Evolutionary conservation across 2,888 invertebrate species (phyloP), one percentile per base, ranked within the genome.

Genomic region (Drosophila lutescens): DNA sequence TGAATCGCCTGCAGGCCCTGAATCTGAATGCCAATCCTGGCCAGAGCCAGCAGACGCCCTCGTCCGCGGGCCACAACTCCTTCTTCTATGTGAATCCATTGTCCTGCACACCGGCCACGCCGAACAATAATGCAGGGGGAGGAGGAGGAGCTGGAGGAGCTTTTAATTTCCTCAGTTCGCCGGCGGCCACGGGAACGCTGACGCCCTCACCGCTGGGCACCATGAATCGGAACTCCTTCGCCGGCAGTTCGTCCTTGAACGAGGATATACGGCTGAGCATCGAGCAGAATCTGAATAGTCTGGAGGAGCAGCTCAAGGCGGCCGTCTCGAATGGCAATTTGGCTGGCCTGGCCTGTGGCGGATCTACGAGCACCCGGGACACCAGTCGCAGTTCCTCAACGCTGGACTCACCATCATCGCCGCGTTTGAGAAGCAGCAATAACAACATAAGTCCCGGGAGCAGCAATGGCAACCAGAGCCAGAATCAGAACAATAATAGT

Each of bases 231-330:
- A 92, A 90, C 70, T 92, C 92, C 13, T 92, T 89, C 68, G 87
- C 91, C 4, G 91, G 91, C 65, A 92, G 91, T 69, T 90, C 90
- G 47, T 89, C 90, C 53, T 78, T 90, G 53, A 88, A 90, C 49
- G 91, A 90, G 60, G 91, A 90, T 46, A 76, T 89, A 15, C 88
- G 90, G 4, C 66, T 91, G 15, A 92, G 91, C 74, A 90, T 92
- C 68, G 92, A 92, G 54, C 90, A 91, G 70, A 92, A 92, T 74
- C 92, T 93, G 7, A 92, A 93, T n/a, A 92, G 92, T 6, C 72
- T 91, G 30, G 93, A 93, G 13, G 94, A 93, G 60, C 94, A 94
- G 15, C 95, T 95, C 70, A 95, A 95, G 59, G 82, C 80, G 6
- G 86, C 86, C 6, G 83, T 88, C 0, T 91, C 91, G 1, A 91